phyloP scores from a whole-genome alignment of 2,113 vertebrate species.

The Ploceus nigricollis region DNA sequence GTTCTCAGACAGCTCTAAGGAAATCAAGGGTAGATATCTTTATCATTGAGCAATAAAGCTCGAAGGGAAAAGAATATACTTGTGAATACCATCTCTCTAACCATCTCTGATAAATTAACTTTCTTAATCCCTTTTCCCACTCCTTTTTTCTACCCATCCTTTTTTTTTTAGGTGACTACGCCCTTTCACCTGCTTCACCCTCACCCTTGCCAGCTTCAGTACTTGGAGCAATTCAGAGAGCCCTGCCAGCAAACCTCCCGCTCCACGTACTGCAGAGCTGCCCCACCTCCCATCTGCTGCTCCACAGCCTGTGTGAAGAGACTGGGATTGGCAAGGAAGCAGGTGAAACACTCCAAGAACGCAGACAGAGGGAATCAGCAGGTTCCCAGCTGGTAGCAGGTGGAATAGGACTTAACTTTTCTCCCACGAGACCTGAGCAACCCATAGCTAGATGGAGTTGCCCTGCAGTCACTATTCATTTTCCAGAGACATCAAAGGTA shows the following conservation, averaged over 20 bases:
- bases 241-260: not conserved
- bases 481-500: conserved; percentile 55
- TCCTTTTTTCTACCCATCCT: not conserved
- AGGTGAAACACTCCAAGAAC: not conserved
- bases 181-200: conserved; percentile 52
- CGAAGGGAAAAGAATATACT: not conserved
- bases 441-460: conserved; percentile 14
- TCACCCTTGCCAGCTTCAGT: conserved; percentile 21
- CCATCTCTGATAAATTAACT: conserved; percentile 8
- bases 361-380: not conserved
- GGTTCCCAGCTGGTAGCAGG: conserved; percentile 28
- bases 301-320: not conserved
- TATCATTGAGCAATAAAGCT: conserved; percentile 31
- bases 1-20: conserved; percentile 2
- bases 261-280: not conserved
- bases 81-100: not conserved
- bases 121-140: conserved; percentile 38
- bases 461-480: conserved; percentile 53
- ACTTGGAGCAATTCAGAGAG: not conserved
- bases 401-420: not conserved
- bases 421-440: conserved; percentile 52
- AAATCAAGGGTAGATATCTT: not conserved
- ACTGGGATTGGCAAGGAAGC: not conserved
- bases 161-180: not conserved
- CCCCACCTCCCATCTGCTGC: not conserved